Percentiles rank a stretch among this genome's conserved stretches.
Conservation (phyloP, 2,888 invertebrate genomes). For the Oeneis ivallda region DNA sequence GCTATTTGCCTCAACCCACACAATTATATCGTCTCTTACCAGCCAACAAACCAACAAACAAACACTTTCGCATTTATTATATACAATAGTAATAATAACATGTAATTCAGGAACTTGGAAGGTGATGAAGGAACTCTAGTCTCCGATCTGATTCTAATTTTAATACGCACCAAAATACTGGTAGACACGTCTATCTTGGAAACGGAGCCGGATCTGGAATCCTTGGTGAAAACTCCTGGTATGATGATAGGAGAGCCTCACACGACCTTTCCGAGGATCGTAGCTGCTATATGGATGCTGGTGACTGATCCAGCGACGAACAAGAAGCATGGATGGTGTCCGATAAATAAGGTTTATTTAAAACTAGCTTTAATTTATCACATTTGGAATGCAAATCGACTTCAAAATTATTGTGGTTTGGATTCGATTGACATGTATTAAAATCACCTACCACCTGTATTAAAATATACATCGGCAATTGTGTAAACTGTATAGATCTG, state of each 20-base stretch:
- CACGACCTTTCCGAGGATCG: slow-evolving; percentile 63
- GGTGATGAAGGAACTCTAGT: slow-evolving; percentile 62
- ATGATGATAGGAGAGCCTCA: slow-evolving; percentile 69
- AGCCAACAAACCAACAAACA: too few species aligned
- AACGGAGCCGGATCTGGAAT: slow-evolving; percentile 62
- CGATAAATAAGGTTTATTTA: slow-evolving; percentile 54
- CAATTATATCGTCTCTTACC: too few species aligned
- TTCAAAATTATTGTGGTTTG: neutral
- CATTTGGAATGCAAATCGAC: too few species aligned
- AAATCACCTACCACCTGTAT: too few species aligned
- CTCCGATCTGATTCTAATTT: slow-evolving; percentile 54
- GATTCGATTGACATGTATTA: neutral
- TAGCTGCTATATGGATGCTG: slow-evolving; percentile 64
- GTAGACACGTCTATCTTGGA: slow-evolving; percentile 64
- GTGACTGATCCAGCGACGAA: slow-evolving; percentile 59
- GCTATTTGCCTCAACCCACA: too few species aligned
- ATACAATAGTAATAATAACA: too few species aligned
- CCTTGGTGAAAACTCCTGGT: slow-evolving; percentile 61
- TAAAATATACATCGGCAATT: too few species aligned
- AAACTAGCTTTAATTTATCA: neutral
- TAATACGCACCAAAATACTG: slow-evolving; percentile 58
- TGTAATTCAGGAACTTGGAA: slow-evolving; percentile 58
- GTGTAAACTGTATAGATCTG: too few species aligned
- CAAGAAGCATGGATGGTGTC: slow-evolving; percentile 65
- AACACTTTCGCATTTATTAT: too few species aligned